Conservation (phyloP, 2,888 invertebrate species). For the Cephus runcator region DNA sequence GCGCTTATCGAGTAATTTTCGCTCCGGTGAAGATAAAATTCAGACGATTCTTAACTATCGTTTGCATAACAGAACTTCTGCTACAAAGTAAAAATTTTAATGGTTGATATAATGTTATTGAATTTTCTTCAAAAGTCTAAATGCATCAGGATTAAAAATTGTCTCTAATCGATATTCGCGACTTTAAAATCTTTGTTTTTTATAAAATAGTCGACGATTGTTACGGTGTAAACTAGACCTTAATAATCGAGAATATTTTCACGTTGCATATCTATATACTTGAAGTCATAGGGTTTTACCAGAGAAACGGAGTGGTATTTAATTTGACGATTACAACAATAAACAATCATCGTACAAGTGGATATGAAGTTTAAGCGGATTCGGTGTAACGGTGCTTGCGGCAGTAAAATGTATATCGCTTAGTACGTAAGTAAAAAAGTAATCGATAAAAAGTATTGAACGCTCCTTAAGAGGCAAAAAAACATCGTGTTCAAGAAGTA, state of each 20-base stretch:
- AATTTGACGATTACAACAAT: conserved; percentile 33
- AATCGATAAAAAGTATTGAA: neutral
- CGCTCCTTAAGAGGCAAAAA: neutral
- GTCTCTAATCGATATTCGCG: neutral
- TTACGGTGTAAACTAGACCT: conserved; percentile 17
- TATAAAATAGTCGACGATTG: neutral
- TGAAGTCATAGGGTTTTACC: conserved; percentile 26
- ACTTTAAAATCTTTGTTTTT: neutral
- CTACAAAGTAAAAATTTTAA: neutral
- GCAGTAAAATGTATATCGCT: neutral
- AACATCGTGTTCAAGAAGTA: neutral
- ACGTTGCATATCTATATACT: conserved; percentile 31
- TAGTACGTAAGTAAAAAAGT: neutral
- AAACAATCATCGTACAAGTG: conserved; percentile 19
- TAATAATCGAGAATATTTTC: conserved; percentile 34
- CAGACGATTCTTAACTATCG: neutral
- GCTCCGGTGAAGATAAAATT: neutral
- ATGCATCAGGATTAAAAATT: neutral
- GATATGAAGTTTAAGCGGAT: neutral
- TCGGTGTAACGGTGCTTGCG: neutral
- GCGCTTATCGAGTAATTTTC: neutral
- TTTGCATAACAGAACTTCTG: neutral
- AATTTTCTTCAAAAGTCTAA: neutral
- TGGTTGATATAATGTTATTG: neutral
- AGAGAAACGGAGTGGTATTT: conserved; percentile 31